Base-by-base conservation (phyloP, 1,140 invertebrate species). In the Melipona quadrifasciata region DNA sequence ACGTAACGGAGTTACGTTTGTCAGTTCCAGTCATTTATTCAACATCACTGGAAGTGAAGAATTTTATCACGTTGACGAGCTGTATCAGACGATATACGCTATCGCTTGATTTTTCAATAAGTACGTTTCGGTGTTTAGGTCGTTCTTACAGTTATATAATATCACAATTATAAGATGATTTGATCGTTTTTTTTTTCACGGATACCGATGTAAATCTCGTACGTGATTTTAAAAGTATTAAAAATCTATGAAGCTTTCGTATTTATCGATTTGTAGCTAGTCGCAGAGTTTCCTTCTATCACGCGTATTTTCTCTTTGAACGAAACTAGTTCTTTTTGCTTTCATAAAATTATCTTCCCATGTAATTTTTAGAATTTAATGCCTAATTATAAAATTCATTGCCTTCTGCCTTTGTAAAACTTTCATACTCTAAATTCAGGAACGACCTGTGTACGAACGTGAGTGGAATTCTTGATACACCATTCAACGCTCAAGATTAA, bases 361-460 rank as follows among this genome's bases (percentile, higher is more conserved):
- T n/a, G 1, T 5, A 24, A 53, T 11, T 65, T 53, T 27, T 34
- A 19, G 6, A 47, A 47, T 47, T 47, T 47, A 47, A 47, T 6
- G 39, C 39, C 39, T 39, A 39, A 47, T 47, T 47, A 47, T 47
- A 47, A 6, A 47, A 6, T 84, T 80, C 17, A 67, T 58, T 64
- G 79, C 83, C 68, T 65, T 75, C 34, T 71, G 58, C 72, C 39
- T 19, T 51, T 64, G 53, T 39, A 76, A 65, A 74, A 78, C 74
- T 85, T 55, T 83, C 67, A 65, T 72, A 76, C 80, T 57, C n/a
- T 87, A 85, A 88, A 88, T 88, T 87, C n/a, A n/a, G 87, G 71
- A 85, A 85, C 68, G 72, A 84, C 81, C 47, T 24, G 74, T 71
- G 82, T 65, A 68, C 39, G 79, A 77, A 67, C 86, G 87, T 74